Evolutionary conservation across 2,888 invertebrate genomes (phyloP), one percentile per base, ranked within the genome.

Genomic region (Brenthis daphne): DNA sequence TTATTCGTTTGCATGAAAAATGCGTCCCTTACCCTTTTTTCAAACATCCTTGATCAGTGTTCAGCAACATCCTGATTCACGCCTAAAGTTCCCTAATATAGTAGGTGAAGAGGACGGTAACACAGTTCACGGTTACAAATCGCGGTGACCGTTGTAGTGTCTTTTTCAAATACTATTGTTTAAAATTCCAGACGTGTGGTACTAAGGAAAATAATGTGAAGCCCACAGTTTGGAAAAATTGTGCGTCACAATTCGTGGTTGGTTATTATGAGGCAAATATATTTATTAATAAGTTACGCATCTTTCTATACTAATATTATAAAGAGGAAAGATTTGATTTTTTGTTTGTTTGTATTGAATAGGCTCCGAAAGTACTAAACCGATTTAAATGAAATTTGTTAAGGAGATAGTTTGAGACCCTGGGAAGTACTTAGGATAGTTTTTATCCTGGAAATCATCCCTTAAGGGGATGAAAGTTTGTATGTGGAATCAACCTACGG

Each of bases 161-260:
- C 13, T 53, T 51, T 61, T 53, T 63, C 16, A 50, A 53, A 53
- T 37, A 20, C 51, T 16, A 63, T 53, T 63, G 37, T 53, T 63
- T 63, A 20, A 43, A 53, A 63, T 63, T 63, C 61, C 37, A 63
- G 13, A 37, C 61, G 14, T 37, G 61, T 3, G 6, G 53, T 51
- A 6, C 16, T 5, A 3, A 63, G 61, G 61, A 63, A 63, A 63
- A 63, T 53, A 16, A 12, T 37, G 33, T 16, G 37, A 53, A 13
- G 14, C 24, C 24, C 47, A 61, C 61, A 50, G 33, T 63, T 53
- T 51, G 53, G 53, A 43, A 63, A 63, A 51, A 51, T 37, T 51
- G 14, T 61, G 37, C 51, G 51, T 63, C 61, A 61, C 6, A 12
- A 16, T 33, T 61, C 24, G 16, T 61, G 29, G 16, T 51, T 58